Evolutionary conservation across 2,888 invertebrate genomes (phyloP).

Genomic region (Dendrolimus houi): DNA sequence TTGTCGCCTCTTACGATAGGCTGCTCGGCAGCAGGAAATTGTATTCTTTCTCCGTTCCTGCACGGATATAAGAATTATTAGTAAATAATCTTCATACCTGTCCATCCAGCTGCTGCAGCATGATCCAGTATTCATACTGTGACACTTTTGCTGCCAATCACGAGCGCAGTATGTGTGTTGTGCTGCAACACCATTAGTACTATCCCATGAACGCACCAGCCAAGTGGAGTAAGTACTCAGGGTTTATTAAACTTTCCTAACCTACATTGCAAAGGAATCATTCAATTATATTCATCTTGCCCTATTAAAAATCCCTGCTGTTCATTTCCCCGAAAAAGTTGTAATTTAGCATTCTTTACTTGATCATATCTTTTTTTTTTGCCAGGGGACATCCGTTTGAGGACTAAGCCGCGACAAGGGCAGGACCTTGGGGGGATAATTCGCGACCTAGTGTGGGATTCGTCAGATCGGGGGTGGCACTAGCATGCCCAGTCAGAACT

Average conservation of each 20-base stretch:
- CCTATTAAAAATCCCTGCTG: conserved; percentile 22
- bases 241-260: conserved; percentile 12
- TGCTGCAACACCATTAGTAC: background rate
- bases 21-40: too few relatives aligned
- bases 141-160: background rate
- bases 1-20: too few relatives aligned
- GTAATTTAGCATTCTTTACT: conserved; percentile 2
- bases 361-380: background rate
- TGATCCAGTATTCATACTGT: too few relatives aligned
- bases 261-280: conserved; percentile 14
- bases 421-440: too few relatives aligned
- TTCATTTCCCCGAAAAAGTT: conserved; percentile 6
- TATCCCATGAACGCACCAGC: conserved; percentile 15
- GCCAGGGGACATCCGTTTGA: too few relatives aligned
- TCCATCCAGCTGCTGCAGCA: conserved; percentile 1
- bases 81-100: too few relatives aligned
- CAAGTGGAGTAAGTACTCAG: conserved; percentile 15
- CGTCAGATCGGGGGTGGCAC: too few relatives aligned
- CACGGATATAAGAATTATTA: too few relatives aligned
- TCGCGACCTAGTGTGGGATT: too few relatives aligned
- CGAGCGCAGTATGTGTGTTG: background rate
- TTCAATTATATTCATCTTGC: conserved; percentile 21
- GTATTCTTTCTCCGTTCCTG: too few relatives aligned
- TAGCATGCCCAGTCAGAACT: too few relatives aligned
- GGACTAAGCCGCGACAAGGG: too few relatives aligned